Conservation (phyloP, 2,113 vertebrate species). For the Grus americana region DNA sequence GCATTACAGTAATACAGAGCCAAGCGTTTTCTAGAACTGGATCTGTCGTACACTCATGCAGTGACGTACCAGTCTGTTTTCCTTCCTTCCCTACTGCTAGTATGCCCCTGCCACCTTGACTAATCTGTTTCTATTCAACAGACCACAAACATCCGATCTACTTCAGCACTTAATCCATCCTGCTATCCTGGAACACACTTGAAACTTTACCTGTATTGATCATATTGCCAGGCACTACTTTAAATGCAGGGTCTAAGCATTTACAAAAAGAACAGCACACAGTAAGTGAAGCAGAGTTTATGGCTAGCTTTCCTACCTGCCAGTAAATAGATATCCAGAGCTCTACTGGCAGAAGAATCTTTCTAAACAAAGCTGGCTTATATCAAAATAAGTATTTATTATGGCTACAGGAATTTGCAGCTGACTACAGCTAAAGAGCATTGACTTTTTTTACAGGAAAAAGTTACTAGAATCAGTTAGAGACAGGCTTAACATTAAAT, state of each 20-base stretch:
- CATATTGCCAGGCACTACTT: not conserved
- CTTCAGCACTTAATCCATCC: not conserved
- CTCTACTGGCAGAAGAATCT: not conserved
- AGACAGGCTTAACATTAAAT: not conserved
- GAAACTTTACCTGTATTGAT: slow-evolving; percentile 47
- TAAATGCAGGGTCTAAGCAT: not conserved
- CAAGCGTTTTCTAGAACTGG: not conserved
- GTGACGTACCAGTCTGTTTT: fast-evolving
- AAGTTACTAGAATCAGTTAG: not conserved
- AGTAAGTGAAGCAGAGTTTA: not conserved
- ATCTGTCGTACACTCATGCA: fast-evolving
- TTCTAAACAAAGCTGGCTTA: not conserved
- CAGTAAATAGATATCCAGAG: not conserved
- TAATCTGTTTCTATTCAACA: not conserved
- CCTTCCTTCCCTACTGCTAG: not conserved
- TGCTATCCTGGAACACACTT: not conserved
- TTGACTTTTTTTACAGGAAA: not conserved
- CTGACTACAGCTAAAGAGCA: not conserved
- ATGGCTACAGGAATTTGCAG: not conserved
- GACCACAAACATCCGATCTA: not conserved
- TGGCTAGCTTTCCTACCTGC: not conserved
- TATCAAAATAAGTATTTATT: not conserved
- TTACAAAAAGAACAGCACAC: not conserved
- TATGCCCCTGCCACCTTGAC: not conserved
- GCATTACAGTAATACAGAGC: not conserved